phyloP scores from a whole-genome alignment of 1,140 invertebrate species.

The Ctenoplectra terminalis region DNA sequence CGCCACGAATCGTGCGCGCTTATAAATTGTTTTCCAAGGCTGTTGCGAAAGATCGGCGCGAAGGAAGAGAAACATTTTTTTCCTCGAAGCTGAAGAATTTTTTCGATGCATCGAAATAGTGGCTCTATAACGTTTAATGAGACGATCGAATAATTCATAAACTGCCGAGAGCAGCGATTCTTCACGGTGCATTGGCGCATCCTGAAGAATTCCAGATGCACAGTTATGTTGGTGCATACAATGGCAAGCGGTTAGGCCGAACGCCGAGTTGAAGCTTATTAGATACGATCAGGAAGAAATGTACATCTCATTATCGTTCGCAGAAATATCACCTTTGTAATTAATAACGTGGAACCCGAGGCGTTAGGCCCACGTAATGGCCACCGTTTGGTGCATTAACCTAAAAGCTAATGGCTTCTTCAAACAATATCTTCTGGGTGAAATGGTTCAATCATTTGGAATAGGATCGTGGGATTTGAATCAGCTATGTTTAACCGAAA shows the following conservation, averaged over 20 bases:
- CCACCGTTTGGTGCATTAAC: background rate
- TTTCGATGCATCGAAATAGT: background rate
- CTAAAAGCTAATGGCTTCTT: background rate
- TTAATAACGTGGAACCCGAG: background rate
- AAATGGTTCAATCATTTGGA: background rate
- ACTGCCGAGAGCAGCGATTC: background rate
- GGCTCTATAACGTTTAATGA: background rate
- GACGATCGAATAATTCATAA: constrained; percentile 33
- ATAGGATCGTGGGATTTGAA: background rate
- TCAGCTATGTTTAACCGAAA: too few species aligned
- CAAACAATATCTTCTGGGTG: background rate
- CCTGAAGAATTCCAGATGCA: constrained; percentile 16
- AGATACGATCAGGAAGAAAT: constrained; percentile 10
- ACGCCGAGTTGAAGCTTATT: constrained; percentile 15
- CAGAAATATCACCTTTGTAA: background rate
- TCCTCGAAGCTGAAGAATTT: background rate
- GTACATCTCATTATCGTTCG: constrained; percentile 7
- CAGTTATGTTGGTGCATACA: constrained; percentile 29
- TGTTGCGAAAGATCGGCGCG: too few species aligned
- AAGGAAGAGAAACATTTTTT: background rate
- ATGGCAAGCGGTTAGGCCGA: background rate
- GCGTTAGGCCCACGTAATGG: background rate
- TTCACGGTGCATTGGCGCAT: background rate
- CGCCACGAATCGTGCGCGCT: too few species aligned
- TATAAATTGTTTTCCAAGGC: too few species aligned